phyloP scores from a whole-genome alignment of 2,888 invertebrate genomes.

The Ophraella communa region DNA sequence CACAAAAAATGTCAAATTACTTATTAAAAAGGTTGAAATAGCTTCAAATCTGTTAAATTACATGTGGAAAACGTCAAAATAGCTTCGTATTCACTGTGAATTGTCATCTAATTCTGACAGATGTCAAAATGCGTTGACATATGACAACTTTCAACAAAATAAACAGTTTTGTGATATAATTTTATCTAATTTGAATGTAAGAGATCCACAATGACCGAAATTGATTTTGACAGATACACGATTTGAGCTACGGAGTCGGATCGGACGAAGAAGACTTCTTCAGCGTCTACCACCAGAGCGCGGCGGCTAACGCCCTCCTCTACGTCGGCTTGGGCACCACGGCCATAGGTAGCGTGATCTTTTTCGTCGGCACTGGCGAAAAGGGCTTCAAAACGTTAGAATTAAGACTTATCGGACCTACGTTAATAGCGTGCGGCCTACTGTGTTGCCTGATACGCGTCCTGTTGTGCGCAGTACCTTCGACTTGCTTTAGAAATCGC shows the following conservation, averaged over 20 bases:
- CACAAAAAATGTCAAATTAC: no score
- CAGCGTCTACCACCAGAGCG: slow-evolving; percentile 74
- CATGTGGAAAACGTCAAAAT: no score
- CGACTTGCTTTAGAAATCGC: slow-evolving; percentile 72
- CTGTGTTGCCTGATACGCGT: slow-evolving; percentile 84
- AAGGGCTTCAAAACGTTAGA: slow-evolving; percentile 87
- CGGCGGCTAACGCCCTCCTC: slow-evolving; percentile 82
- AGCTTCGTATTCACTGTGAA: no score
- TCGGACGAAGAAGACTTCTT: slow-evolving; percentile 73
- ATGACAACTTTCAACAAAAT: no score
- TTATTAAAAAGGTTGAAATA: no score
- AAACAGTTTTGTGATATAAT: no score
- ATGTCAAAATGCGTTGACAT: no score
- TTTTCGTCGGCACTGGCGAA: slow-evolving; percentile 90
- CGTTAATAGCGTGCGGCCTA: slow-evolving; percentile 72
- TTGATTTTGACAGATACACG: slow-evolving; percentile 81
- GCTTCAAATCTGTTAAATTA: no score
- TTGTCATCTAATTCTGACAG: no score
- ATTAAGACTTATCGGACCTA: slow-evolving; percentile 84
- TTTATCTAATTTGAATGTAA: no score
- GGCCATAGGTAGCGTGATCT: slow-evolving; percentile 84
- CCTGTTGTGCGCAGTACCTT: slow-evolving; percentile 82
- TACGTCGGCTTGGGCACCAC: slow-evolving; percentile 86
- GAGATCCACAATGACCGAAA: no score
- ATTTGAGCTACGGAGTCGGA: slow-evolving; percentile 76